A percentile compares a stretch with the other conserved stretches of the same genome.
Evolutionary conservation across 2,888 invertebrate species (phyloP).

Genomic region (Tenthredo notha): DNA sequence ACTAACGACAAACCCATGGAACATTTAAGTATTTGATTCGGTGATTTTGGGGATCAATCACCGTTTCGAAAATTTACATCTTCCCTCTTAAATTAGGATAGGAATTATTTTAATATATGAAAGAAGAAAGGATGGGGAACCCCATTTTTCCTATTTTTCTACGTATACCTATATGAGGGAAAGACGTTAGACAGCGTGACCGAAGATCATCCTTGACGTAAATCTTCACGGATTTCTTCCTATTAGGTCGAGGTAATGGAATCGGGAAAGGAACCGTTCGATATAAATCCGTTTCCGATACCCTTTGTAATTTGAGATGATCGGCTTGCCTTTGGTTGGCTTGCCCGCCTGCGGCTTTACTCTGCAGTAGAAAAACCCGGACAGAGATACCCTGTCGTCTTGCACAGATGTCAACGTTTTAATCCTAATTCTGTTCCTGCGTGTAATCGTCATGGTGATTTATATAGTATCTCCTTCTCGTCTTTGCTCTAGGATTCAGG

Average conservation of each 20-base stretch:
- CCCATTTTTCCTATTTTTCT: neutral
- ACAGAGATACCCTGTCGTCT: neutral
- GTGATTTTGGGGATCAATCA: neutral
- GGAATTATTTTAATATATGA: neutral
- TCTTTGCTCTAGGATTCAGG: neutral
- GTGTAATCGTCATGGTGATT: neutral
- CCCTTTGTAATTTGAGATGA: slow-evolving; percentile 78
- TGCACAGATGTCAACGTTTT: neutral
- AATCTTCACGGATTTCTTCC: slow-evolving; percentile 23
- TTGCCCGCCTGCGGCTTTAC: neutral
- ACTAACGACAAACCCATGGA: neutral
- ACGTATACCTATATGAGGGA: neutral
- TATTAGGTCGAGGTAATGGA: slow-evolving; percentile 37
- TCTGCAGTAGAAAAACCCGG: neutral
- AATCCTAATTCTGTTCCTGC: neutral
- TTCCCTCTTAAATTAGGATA: neutral
- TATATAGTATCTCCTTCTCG: neutral
- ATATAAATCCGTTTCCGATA: slow-evolving; percentile 76
- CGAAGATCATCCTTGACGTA: slow-evolving; percentile 16
- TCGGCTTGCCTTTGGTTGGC: slow-evolving; percentile 67
- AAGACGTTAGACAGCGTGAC: neutral
- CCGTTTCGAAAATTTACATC: neutral
- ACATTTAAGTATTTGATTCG: neutral
- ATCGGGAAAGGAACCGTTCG: neutral
- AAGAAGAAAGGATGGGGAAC: neutral